Conservation (phyloP, 2,888 invertebrate species). For the Meganola albula region DNA sequence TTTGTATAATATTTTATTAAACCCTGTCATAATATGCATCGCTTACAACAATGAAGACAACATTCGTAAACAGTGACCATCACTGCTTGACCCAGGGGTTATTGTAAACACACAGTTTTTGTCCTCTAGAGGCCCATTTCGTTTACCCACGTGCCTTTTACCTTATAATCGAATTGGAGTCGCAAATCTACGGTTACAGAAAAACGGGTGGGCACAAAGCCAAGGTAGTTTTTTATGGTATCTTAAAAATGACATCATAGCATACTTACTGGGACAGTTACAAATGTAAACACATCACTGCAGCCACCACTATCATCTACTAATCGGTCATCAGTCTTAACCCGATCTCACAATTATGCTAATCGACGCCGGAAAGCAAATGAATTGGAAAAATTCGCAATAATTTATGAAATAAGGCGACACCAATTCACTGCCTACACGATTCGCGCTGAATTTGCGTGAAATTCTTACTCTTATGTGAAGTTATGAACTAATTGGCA, state of each 20-base stretch:
- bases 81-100: too few relatives aligned
- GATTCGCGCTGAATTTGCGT: slow-evolving; percentile 42
- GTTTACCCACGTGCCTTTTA: slow-evolving; percentile 59
- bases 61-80: slow-evolving; percentile 7
- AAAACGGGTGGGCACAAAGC: slow-evolving; percentile 76
- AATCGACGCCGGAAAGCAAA: slow-evolving; percentile 33
- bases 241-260: slow-evolving; percentile 72
- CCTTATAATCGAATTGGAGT: slow-evolving; percentile 53
- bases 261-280: slow-evolving; percentile 65
- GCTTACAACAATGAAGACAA: slow-evolving; percentile 12
- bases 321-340: slow-evolving; percentile 33
- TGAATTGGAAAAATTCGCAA: slow-evolving; percentile 40
- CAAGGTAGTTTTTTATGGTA: slow-evolving; percentile 72
- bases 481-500: slow-evolving; percentile 40
- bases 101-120: slow-evolving; percentile 14
- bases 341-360: slow-evolving; percentile 30
- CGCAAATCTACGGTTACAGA: slow-evolving; percentile 62
- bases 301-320: slow-evolving; percentile 40
- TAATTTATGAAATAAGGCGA: slow-evolving; percentile 51
- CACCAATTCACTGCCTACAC: slow-evolving; percentile 67
- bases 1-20: slow-evolving; percentile 23
- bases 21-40: slow-evolving; percentile 14
- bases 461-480: slow-evolving; percentile 30
- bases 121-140: slow-evolving; percentile 43
- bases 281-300: slow-evolving; percentile 74